Evolutionary conservation across 1,140 invertebrate species (phyloP), one percentile per base, ranked within the genome.

Genomic region (Drosophila elegans): DNA sequence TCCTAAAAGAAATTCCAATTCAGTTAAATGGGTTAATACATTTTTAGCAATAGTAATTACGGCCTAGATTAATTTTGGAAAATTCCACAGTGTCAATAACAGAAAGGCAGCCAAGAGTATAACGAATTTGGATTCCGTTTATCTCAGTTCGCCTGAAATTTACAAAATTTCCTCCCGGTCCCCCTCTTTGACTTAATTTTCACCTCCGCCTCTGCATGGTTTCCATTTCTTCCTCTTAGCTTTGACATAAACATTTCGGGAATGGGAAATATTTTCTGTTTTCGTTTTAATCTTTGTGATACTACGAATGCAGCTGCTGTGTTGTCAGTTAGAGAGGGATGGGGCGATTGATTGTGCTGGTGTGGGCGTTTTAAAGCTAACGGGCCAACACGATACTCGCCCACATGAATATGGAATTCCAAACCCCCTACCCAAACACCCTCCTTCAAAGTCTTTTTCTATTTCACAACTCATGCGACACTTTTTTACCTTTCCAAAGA

Each of bases 221-320:
- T 81, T 86, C 34, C 69, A 69, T 85, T 81, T 75, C 74, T 61
- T 61, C 73, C 71, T 48, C 42, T 80, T 44, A 29, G 61, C 62
- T 68, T 69, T 69, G 80, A 59, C 79, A 74, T 45, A 74, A 84
- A 63, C 66, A 86, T 82, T 84, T 74, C 52, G 54, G 59, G 62
- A 83, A 69, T 81, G 78, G 57, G 54, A 80, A 84, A 76, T 76
- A 76, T 77, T 69, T 77, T 72, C 27, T 32, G 74, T 62, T 74
- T 80, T 67, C 44, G 49, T 68, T 83, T 88, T 89, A 88, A 88
- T 88, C 84, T 88, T 77, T 69, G 29, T 66, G 75, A 83, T 76
- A 80, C 78, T 64, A 66, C 68, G 44, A 67, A 63, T 88, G 79
- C 79, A 88, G 82, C 82, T 74, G 82, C 82, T 53, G 71, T 55